A percentile compares a stretch with the other conserved stretches of the same genome.
Conservation (phyloP, 2,888 invertebrate genomes). For the Zaprionus lineosus region DNA sequence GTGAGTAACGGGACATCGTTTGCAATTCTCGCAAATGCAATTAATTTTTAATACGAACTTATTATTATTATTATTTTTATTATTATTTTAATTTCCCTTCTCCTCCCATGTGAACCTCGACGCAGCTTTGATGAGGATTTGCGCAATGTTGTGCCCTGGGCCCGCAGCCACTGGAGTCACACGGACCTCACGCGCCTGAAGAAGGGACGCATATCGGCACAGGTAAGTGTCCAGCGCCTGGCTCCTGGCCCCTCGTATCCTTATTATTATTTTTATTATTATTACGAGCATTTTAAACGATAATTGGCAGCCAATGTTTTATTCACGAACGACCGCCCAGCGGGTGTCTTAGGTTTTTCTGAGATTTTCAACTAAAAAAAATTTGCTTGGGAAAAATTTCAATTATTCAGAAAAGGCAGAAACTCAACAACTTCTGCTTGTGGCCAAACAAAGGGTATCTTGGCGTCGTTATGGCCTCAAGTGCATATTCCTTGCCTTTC, state of each 20-base stretch:
- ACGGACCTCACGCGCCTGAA: constrained; percentile 90
- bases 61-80: too few species aligned
- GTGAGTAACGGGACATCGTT: constrained; percentile 79
- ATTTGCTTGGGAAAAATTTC: too few species aligned
- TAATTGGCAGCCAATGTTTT: constrained; percentile 12
- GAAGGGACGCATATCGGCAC: constrained; percentile 90
- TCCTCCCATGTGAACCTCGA: too few species aligned
- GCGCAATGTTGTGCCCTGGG: constrained; percentile 88
- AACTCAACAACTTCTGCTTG: too few species aligned
- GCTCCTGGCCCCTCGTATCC: too few species aligned
- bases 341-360: too few species aligned
- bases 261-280: constrained; percentile 14
- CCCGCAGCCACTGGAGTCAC: constrained; percentile 89
- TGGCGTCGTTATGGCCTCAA: constrained; percentile 6
- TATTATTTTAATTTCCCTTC: neutral
- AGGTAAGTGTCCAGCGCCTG: constrained; percentile 84
- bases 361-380: too few species aligned
- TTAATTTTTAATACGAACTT: constrained; percentile 45
- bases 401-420: too few species aligned
- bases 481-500: neutral
- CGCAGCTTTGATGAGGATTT: constrained; percentile 87
- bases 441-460: constrained; percentile 4
- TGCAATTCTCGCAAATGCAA: constrained; percentile 24
- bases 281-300: constrained; percentile 2
- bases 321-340: too few species aligned